Evolutionary conservation across 2,888 invertebrate genomes (phyloP).

Genomic region (Drosophila siamana): DNA sequence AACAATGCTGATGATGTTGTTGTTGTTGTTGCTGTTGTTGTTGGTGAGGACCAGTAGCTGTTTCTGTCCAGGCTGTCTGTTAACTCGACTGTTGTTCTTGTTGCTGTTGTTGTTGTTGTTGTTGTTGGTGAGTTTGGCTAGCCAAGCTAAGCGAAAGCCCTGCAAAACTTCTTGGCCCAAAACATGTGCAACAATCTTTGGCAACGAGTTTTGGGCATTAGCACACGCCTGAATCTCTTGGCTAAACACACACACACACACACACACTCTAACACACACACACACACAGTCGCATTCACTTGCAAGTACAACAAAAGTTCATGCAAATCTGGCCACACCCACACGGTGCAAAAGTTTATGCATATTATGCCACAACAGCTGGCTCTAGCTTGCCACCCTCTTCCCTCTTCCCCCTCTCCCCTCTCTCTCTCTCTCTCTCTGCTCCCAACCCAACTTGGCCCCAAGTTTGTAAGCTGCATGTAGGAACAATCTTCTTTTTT

Average conservation of each 20-base stretch:
- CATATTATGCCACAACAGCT: conserved; percentile 40
- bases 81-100: conserved; percentile 36
- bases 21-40: conserved; percentile 40
- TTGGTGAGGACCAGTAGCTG: conserved; percentile 60
- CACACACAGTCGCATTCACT: conserved; percentile 1
- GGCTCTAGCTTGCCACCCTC: conserved; percentile 8
- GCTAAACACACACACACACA: conserved; percentile 43
- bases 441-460: too few relatives aligned
- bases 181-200: conserved; percentile 78
- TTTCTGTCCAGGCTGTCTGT: conserved; percentile 52
- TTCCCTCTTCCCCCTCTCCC: background rate
- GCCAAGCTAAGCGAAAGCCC: conserved; percentile 33
- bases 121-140: conserved; percentile 47
- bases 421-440: too few relatives aligned
- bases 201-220: conserved; percentile 71
- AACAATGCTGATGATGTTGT: conserved; percentile 28
- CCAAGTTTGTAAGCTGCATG: conserved; percentile 37
- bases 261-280: conserved; percentile 23
- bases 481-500: background rate
- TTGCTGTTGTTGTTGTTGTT: conserved; percentile 33
- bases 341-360: conserved; percentile 32
- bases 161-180: conserved; percentile 66
- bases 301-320: conserved; percentile 24
- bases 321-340: conserved; percentile 41
- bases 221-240: conserved; percentile 77